phyloP scores from a whole-genome alignment of 2,113 vertebrate species.

The Xenopus laevis region DNA sequence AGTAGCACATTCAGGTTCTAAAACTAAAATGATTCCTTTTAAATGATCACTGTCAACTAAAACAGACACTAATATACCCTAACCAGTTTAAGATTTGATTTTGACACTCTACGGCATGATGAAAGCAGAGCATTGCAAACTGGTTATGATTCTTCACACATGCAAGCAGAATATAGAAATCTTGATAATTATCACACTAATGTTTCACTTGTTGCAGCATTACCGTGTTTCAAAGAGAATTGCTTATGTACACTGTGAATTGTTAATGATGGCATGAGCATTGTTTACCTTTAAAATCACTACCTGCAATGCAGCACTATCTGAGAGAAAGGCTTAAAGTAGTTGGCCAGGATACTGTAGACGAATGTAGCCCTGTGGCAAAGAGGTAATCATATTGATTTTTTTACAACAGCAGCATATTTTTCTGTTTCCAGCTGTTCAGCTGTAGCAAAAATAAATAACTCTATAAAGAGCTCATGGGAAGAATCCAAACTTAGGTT shows the following conservation, averaged over 20 bases:
- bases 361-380: slow-evolving; percentile 40
- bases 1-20: too few species aligned
- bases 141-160: too few species aligned
- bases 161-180: too few species aligned
- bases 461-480: slow-evolving; percentile 22
- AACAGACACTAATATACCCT: too few species aligned
- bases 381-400: slow-evolving; percentile 44
- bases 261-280: slow-evolving; percentile 4
- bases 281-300: slow-evolving; percentile 1
- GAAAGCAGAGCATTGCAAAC: too few species aligned
- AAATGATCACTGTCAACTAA: too few species aligned
- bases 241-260: not conserved
- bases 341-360: slow-evolving; percentile 18
- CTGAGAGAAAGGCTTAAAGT: slow-evolving; percentile 12
- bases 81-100: too few species aligned
- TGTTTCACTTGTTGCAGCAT: too few species aligned
- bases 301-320: slow-evolving; percentile 39
- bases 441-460: slow-evolving; percentile 32
- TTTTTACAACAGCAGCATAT: slow-evolving; percentile 29
- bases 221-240: not conserved
- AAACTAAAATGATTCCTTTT: too few species aligned
- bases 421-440: slow-evolving; percentile 36
- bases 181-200: too few species aligned
- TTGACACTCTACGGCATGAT: too few species aligned
- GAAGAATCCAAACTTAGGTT: slow-evolving; percentile 20